phyloP scores from a whole-genome alignment of 2,797 vertebrate genomes.

The Bufotes viridis region DNA sequence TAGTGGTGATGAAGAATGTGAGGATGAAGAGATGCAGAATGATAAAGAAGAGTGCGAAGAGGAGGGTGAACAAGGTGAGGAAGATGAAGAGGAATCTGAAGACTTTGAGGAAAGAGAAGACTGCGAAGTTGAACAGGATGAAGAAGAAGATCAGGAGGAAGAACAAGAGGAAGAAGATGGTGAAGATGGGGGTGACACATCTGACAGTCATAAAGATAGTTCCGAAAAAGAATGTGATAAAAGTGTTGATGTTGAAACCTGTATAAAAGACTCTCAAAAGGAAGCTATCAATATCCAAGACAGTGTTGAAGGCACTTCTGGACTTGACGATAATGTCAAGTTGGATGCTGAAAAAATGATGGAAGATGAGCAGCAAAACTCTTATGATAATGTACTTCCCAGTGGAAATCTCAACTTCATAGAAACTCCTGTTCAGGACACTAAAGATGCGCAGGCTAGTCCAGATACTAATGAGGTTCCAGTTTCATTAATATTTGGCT shows the following conservation, averaged over 20 bases:
- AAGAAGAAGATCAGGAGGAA: constrained; percentile 57
- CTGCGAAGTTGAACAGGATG: constrained; percentile 56
- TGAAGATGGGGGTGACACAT: constrained; percentile 61
- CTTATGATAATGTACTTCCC: not conserved
- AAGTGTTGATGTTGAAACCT: constrained; percentile 28
- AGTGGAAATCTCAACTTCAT: not conserved
- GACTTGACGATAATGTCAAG: not conserved
- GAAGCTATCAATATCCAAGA: not conserved
- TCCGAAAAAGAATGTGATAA: constrained; percentile 1
- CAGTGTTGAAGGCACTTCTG: not conserved
- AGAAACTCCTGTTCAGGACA: not conserved
- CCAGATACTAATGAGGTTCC: constrained; percentile 64
- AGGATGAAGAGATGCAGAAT: constrained; percentile 15
- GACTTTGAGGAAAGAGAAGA: constrained; percentile 42
- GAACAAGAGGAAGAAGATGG: constrained; percentile 32
- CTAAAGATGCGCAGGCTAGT: constrained; percentile 52
- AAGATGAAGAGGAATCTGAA: constrained; percentile 44
- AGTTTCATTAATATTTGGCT: constrained; percentile 69
- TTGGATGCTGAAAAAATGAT: not conserved
- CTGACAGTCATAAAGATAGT: not conserved
- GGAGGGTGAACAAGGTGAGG: not conserved
- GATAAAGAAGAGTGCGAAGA: not conserved
- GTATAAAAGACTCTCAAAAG: not conserved
- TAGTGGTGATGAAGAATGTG: constrained; percentile 1
- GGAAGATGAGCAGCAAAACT: not conserved